These are phyloP conservation scores for Athalia rosae DNA, from an alignment of 2,888 invertebrate species.

Conservation along the genomic window DNA sequence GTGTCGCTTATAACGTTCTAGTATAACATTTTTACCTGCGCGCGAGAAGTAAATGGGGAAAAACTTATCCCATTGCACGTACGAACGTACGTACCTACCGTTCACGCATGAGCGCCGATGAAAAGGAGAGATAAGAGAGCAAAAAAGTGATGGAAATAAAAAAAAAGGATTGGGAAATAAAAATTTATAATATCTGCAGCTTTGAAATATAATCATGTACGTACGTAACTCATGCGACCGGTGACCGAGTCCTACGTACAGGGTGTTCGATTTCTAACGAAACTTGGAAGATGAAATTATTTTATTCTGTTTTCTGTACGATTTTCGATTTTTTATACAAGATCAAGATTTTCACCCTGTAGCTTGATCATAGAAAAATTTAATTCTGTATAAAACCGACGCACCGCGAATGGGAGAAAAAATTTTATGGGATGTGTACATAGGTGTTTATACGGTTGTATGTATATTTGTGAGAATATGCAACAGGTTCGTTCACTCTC, in stretches of 20 bases:
- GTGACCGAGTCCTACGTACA: conserved; percentile 29
- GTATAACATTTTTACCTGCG: conserved; percentile 5
- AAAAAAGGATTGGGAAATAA: background rate
- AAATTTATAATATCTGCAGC: conserved; percentile 14
- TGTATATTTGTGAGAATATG: background rate
- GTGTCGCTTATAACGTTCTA: background rate
- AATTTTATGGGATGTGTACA: too few species aligned
- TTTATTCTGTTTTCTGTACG: too few species aligned
- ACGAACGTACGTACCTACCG: background rate
- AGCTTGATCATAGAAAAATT: too few species aligned
- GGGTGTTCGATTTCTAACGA: too few species aligned
- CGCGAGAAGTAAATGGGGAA: background rate
- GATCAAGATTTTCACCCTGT: too few species aligned
- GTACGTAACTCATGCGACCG: conserved; percentile 37
- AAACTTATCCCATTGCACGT: background rate
- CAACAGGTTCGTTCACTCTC: conserved; percentile 39
- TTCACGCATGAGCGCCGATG: background rate
- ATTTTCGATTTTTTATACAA: too few species aligned
- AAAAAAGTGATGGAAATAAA: background rate
- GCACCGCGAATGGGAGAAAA: too few species aligned
- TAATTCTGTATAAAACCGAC: too few species aligned
- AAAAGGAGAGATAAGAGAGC: background rate
- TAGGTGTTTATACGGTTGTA: background rate
- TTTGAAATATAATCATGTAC: too few species aligned
- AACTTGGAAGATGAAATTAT: too few species aligned